Percentiles rank a stretch among this genome's conserved stretches.
These are phyloP conservation scores for Nannospalax galili DNA, from an alignment of 2,113 vertebrate genomes.

Conservation along the genomic window DNA sequence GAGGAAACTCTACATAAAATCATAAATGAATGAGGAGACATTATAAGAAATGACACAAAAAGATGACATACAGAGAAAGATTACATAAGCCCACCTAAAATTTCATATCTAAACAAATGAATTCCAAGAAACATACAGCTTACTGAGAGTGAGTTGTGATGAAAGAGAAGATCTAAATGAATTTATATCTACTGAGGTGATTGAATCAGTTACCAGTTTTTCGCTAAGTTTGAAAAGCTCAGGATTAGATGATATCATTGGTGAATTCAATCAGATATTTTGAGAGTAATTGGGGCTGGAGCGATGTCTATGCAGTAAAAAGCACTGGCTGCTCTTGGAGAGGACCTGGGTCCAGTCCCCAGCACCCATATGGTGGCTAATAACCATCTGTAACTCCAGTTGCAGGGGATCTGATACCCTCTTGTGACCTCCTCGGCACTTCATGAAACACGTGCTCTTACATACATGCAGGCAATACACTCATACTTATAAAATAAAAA, in stretches of 20 bases:
- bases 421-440: too few relatives aligned
- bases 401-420: too few relatives aligned
- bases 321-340: too few relatives aligned
- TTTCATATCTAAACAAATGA: neutral
- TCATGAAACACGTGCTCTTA: too few relatives aligned
- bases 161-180: neutral
- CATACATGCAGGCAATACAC: too few relatives aligned
- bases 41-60: neutral
- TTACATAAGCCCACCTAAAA: neutral
- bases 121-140: neutral
- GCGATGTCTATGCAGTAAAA: too few relatives aligned
- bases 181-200: neutral
- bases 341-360: too few relatives aligned
- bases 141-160: neutral
- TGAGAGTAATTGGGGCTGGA: neutral
- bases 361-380: too few relatives aligned
- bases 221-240: neutral
- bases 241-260: neutral
- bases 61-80: neutral
- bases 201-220: neutral
- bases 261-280: neutral
- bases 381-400: too few relatives aligned
- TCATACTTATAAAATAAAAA: too few relatives aligned
- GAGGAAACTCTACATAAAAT: neutral
- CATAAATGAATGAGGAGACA: neutral